Evolutionary conservation across 2,888 invertebrate species (phyloP).

Genomic region (Euspilapteryx auroguttella): DNA sequence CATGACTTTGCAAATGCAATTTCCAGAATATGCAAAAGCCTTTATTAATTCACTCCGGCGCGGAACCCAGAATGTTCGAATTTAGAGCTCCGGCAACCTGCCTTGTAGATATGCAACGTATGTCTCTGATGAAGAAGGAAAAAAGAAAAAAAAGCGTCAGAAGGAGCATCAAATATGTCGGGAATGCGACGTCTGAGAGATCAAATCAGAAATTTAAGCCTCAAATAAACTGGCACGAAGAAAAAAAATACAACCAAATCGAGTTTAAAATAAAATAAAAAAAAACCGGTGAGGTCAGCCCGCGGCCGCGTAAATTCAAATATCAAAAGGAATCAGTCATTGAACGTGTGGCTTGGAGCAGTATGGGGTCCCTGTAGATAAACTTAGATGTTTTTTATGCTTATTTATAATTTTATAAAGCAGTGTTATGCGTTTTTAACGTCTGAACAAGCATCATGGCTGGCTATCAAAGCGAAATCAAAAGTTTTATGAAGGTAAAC

Average conservation of each 20-base stretch:
- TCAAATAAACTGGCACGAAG: slow-evolving; percentile 34
- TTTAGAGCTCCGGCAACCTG: no score
- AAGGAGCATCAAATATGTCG: slow-evolving; percentile 50
- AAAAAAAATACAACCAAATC: slow-evolving; percentile 18
- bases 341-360: slow-evolving; percentile 1
- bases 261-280: slow-evolving; percentile 14
- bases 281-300: slow-evolving; percentile 24
- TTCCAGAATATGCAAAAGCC: neutral
- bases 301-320: slow-evolving; percentile 51
- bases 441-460: no score
- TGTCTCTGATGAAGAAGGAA: no score
- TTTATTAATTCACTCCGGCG: no score
- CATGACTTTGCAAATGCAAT: neutral
- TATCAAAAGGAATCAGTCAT: slow-evolving; percentile 52
- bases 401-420: neutral
- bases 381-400: neutral
- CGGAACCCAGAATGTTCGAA: no score
- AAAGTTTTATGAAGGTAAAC: no score
- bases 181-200: slow-evolving; percentile 51
- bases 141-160: slow-evolving; percentile 19
- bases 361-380: neutral
- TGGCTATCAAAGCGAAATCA: no score
- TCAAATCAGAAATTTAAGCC: slow-evolving; percentile 56
- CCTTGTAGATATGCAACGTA: no score
- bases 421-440: neutral